Conservation (phyloP, 2,797 vertebrate species). For the Vespertilio murinus region DNA sequence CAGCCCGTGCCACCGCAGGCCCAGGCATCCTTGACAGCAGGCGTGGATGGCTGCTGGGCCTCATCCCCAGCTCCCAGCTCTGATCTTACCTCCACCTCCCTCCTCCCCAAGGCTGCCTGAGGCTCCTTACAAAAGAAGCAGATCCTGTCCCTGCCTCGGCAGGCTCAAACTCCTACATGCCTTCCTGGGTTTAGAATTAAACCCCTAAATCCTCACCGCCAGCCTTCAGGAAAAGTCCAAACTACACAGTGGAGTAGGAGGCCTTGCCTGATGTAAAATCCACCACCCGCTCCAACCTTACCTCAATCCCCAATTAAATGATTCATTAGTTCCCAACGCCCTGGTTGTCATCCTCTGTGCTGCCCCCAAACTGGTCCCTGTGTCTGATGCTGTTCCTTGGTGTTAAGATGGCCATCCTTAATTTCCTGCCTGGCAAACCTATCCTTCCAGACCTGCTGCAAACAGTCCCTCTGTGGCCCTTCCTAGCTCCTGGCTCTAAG, state of each 20-base stretch:
- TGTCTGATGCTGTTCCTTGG: neutral
- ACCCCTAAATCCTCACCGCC: neutral
- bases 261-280: neutral
- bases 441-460: neutral
- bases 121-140: neutral
- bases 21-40: rapidly evolving
- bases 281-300: neutral
- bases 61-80: neutral
- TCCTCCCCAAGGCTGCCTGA: neutral
- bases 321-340: neutral
- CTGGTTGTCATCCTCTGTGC: neutral
- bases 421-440: neutral
- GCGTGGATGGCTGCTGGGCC: neutral
- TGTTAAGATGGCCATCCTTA: neutral
- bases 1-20: neutral
- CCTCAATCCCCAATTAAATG: neutral
- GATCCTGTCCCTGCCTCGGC: neutral
- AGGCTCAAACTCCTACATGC: neutral
- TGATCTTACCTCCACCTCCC: neutral
- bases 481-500: neutral
- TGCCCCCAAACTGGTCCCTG: neutral
- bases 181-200: neutral
- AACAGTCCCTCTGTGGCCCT: neutral
- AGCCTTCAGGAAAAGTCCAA: neutral
- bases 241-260: neutral